Evolutionary conservation across 2,797 vertebrate species (phyloP).

Genomic region (Loris lydekkerianus): DNA sequence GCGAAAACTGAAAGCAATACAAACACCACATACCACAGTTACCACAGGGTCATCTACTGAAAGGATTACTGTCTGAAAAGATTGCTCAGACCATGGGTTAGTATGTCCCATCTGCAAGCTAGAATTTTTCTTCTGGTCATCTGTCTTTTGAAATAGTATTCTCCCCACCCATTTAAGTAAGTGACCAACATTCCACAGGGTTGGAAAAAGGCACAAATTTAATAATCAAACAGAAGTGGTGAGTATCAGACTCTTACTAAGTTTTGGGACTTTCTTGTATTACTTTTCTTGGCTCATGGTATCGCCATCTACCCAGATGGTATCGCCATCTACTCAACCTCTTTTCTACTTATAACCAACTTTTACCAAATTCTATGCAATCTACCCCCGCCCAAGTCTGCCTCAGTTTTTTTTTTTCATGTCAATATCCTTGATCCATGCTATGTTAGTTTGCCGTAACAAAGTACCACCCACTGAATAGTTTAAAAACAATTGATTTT

Average conservation of each 20-base stretch:
- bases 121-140: neutral
- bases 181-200: neutral
- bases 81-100: neutral
- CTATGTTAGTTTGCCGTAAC: neutral
- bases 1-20: constrained; percentile 53
- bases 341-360: neutral
- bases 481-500: neutral
- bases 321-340: neutral
- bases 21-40: constrained; percentile 25
- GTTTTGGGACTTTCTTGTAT: neutral
- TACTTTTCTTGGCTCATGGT: neutral
- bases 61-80: neutral
- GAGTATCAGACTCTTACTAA: neutral
- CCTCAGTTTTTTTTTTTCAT: neutral
- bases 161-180: neutral
- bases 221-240: neutral
- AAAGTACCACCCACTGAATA: neutral
- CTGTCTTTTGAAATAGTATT: neutral
- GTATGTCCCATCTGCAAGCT: neutral
- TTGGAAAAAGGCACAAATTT: neutral
- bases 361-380: neutral
- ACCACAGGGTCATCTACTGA: neutral
- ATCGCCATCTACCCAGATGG: neutral
- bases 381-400: neutral
- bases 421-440: neutral